Evolutionary conservation across 2,888 invertebrate species (phyloP).

Genomic region (Oscheius sp.): DNA sequence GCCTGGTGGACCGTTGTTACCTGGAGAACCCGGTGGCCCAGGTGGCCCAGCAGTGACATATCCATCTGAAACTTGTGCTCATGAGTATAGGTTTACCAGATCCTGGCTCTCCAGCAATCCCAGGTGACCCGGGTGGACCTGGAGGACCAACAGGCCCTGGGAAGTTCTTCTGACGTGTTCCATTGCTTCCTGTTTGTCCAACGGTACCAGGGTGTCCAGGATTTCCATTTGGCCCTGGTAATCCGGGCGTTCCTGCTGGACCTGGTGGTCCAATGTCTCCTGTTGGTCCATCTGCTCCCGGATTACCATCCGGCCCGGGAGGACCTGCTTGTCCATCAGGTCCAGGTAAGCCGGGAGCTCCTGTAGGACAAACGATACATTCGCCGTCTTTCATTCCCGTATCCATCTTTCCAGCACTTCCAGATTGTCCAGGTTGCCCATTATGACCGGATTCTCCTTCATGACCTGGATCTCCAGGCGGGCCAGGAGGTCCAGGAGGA

Average conservation of each 20-base stretch:
- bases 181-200: not conserved
- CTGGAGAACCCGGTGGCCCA: conserved; percentile 1
- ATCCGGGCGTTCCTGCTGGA: not conserved
- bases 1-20: not conserved
- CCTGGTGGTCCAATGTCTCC: conserved; percentile 8
- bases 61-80: not conserved
- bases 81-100: too few species aligned
- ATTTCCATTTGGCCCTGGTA: conserved; percentile 5
- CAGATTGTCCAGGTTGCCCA: not conserved
- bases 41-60: not conserved
- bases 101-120: conserved; percentile 3
- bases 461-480: conserved; percentile 3
- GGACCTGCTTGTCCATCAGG: conserved; percentile 8
- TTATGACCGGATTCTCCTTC: not conserved
- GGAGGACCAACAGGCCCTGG: conserved; percentile 8
- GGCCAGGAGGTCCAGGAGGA: conserved; percentile 23
- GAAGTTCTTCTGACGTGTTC: not conserved
- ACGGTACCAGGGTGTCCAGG: not conserved
- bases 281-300: conserved; percentile 1
- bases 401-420: not conserved
- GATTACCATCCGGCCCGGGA: conserved; percentile 6
- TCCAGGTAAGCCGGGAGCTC: conserved; percentile 9
- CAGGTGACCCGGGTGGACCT: conserved; percentile 6
- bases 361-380: conserved; percentile 8
- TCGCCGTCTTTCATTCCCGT: not conserved